A percentile compares a stretch with the other conserved stretches of the same genome.
These are phyloP conservation scores for Serrognathus titanus DNA, from an alignment of 2,888 invertebrate genomes.

Conservation along the genomic window DNA sequence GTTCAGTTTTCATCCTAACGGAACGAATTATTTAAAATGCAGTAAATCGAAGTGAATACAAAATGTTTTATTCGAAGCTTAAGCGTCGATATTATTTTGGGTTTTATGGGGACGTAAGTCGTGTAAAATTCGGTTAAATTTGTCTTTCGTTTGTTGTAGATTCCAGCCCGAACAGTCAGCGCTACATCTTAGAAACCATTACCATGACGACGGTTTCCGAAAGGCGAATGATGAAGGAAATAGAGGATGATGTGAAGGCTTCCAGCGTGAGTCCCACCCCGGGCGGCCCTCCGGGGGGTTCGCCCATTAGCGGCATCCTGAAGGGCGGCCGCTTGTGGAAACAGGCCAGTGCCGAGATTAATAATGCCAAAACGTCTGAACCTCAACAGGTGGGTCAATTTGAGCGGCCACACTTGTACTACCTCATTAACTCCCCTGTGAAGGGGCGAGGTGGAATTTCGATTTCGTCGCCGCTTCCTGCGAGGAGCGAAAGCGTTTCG, in stretches of 20 bases:
- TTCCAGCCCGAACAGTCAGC: constrained; percentile 40
- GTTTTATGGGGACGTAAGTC: no score
- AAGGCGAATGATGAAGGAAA: constrained; percentile 57
- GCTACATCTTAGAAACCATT: constrained; percentile 63
- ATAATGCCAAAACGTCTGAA: constrained; percentile 20
- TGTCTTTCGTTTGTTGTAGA: constrained; percentile 22
- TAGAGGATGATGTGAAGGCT: constrained; percentile 36
- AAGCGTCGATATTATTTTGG: no score
- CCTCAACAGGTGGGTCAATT: constrained; percentile 19
- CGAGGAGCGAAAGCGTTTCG: no score
- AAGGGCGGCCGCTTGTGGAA: constrained; percentile 79
- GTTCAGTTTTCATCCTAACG: no score
- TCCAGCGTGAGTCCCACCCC: constrained; percentile 18
- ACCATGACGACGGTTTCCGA: constrained; percentile 67
- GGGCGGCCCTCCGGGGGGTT: constrained; percentile 35
- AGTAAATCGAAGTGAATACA: no score
- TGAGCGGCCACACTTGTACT: neutral
- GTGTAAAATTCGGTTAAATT: no score
- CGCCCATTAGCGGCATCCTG: constrained; percentile 69
- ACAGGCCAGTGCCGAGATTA: constrained; percentile 36
- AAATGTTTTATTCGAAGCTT: no score
- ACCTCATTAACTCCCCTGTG: no score
- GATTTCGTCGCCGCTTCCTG: no score
- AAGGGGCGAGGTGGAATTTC: no score
- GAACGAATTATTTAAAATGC: no score